Percentiles rank a stretch among this genome's conserved stretches.
phyloP scores from a whole-genome alignment of 2,113 vertebrate genomes.

The Tonatia bakeri region DNA sequence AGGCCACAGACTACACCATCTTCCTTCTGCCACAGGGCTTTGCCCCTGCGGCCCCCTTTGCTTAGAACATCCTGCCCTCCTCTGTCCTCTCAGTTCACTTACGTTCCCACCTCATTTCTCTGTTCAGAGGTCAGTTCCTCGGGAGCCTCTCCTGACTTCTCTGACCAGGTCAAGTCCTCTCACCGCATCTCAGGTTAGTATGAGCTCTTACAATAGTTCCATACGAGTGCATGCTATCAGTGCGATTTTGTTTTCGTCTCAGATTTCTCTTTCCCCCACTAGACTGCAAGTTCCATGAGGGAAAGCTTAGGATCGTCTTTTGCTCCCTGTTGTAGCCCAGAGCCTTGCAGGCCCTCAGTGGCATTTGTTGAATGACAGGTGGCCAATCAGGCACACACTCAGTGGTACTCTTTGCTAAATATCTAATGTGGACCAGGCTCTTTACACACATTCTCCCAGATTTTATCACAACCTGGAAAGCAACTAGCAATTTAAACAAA shows the following conservation, averaged over 20 bases:
- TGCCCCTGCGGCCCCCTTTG: neutral
- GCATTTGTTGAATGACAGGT: neutral
- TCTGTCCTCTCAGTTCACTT: neutral
- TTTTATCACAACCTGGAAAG: neutral
- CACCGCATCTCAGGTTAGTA: too few relatives aligned
- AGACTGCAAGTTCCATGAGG: neutral
- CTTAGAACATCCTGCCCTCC: neutral
- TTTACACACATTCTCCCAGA: neutral
- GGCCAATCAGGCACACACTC: neutral
- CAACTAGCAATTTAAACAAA: neutral
- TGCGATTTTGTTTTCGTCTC: neutral
- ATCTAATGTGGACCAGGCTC: neutral
- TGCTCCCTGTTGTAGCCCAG: neutral
- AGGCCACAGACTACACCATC: neutral
- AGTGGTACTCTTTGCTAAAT: neutral
- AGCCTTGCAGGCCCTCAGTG: neutral
- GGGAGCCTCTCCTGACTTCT: neutral
- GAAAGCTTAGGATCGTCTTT: neutral
- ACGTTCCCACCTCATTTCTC: neutral
- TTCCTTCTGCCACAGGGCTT: neutral
- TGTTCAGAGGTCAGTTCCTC: neutral
- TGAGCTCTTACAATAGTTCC: neutral
- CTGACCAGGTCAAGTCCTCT: neutral
- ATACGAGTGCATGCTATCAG: neutral
- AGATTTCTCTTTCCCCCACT: neutral